Conservation (phyloP, 2,888 invertebrate species). For the Apoda limacodes region DNA sequence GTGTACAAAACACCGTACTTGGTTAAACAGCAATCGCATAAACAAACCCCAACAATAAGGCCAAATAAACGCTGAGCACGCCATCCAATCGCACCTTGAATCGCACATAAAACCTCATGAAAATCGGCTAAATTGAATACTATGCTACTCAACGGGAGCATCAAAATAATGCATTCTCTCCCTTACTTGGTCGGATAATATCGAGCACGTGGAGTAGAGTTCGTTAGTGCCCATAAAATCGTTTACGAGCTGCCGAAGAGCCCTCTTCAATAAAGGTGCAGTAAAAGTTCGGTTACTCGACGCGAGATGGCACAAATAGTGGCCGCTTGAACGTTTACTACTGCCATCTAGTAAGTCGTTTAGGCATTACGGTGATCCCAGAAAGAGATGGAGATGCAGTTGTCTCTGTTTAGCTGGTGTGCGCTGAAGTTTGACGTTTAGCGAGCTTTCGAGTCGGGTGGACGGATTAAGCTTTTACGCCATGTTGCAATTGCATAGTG, state of each 20-base stretch:
- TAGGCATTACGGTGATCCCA: too few species aligned
- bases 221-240: conserved; percentile 66
- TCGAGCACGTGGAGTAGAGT: conserved; percentile 59
- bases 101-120: conserved; percentile 68
- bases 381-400: too few species aligned
- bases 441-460: conserved; percentile 9
- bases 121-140: conserved; percentile 66
- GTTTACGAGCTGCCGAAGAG: conserved; percentile 70
- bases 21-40: conserved; percentile 70
- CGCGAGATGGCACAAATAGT: conserved; percentile 68
- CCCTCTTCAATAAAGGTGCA: conserved; percentile 67
- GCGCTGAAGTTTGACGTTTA: conserved; percentile 33
- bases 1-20: conserved; percentile 64
- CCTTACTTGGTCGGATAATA: conserved; percentile 64
- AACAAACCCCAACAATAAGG: conserved; percentile 70
- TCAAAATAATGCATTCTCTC: conserved; percentile 59
- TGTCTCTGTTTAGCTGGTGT: conserved; percentile 28
- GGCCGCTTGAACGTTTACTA: conserved; percentile 57
- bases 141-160: conserved; percentile 56
- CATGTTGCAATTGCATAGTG: too few species aligned
- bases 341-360: conserved; percentile 68
- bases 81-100: conserved; percentile 71
- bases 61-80: conserved; percentile 68
- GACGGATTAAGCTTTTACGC: conserved; percentile 20
- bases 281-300: conserved; percentile 66